Percentiles rank a stretch among this genome's conserved stretches.
These are phyloP conservation scores for Drosophila anomalipes DNA, from an alignment of 2,888 invertebrate genomes.

Conservation along the genomic window DNA sequence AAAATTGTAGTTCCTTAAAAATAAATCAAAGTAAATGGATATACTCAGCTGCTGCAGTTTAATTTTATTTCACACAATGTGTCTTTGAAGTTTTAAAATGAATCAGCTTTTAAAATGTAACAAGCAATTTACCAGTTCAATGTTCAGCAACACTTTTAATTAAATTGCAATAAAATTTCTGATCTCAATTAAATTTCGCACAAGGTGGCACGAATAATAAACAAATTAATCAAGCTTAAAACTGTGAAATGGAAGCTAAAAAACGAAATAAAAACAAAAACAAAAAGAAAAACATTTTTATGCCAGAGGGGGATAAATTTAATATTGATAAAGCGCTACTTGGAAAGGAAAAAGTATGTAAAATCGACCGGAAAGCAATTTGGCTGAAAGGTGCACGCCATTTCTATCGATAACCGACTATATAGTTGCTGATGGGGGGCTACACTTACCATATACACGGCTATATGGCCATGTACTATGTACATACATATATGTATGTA, in stretches of 20 bases:
- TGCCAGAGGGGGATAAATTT: slow-evolving; percentile 35
- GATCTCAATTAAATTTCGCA: slow-evolving; percentile 1
- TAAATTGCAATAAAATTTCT: slow-evolving; percentile 15
- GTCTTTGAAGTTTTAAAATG: not conserved
- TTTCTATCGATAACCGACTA: slow-evolving; percentile 64
- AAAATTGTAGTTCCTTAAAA: not conserved
- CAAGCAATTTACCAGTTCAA: not conserved
- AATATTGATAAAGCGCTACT: slow-evolving; percentile 52
- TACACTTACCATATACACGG: slow-evolving; percentile 17
- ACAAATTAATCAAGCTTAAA: slow-evolving; percentile 34
- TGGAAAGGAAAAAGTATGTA: slow-evolving; percentile 19
- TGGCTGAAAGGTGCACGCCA: slow-evolving; percentile 69
- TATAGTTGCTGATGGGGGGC: slow-evolving; percentile 29
- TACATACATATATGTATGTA: slow-evolving; percentile 15
- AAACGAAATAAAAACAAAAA: slow-evolving; percentile 2
- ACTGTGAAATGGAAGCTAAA: slow-evolving; percentile 11
- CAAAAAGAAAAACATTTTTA: slow-evolving; percentile 5
- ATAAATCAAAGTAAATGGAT: not conserved
- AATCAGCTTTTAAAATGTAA: slow-evolving; percentile 1
- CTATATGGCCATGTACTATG: not conserved
- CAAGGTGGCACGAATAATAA: slow-evolving; percentile 2
- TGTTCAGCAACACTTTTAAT: slow-evolving; percentile 2
- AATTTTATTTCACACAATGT: not conserved
- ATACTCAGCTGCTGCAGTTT: not conserved
- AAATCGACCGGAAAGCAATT: slow-evolving; percentile 71